A percentile compares a stretch with the other conserved stretches of the same genome.
Conservation (phyloP, 92 coral and sea anemone genomes). For the Pocillopora grandis region DNA sequence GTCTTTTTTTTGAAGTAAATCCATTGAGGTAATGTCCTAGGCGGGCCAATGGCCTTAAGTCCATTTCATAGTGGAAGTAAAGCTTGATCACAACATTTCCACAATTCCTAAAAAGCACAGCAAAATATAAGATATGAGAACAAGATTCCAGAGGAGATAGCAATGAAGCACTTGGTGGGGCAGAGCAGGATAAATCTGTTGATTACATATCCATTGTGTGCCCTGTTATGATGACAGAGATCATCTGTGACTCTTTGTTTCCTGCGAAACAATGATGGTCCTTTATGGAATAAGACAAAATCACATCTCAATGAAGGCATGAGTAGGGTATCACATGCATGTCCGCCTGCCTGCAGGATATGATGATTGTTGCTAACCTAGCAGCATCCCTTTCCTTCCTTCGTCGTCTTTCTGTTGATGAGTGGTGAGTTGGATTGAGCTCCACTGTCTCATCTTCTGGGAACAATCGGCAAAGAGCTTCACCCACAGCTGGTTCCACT, state of each 20-base stretch:
- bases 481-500: slow-evolving; percentile 95
- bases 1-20: slow-evolving; percentile 33
- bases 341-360: slow-evolving; percentile 35
- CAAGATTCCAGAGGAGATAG: slow-evolving; percentile 10
- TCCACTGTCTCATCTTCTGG: slow-evolving; percentile 94
- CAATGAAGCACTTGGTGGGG: slow-evolving; percentile 21
- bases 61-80: slow-evolving; percentile 42
- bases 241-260: slow-evolving; percentile 18
- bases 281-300: slow-evolving; percentile 9
- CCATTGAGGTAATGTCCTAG: slow-evolving; percentile 43
- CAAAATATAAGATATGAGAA: slow-evolving; percentile 54
- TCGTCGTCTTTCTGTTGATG: slow-evolving; percentile 66
- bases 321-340: slow-evolving; percentile 20
- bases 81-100: slow-evolving; percentile 50
- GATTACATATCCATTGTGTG: slow-evolving; percentile 5
- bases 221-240: slow-evolving; percentile 17
- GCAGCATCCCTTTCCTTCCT: slow-evolving; percentile 72
- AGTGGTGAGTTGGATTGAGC: slow-evolving; percentile 49
- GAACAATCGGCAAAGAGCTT: slow-evolving; percentile 81
- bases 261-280: slow-evolving; percentile 27
- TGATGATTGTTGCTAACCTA: slow-evolving; percentile 82
- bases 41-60: slow-evolving; percentile 33
- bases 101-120: slow-evolving; percentile 64
- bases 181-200: slow-evolving; percentile 2
- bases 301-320: slow-evolving; percentile 13